Evolutionary conservation across 1,140 invertebrate species (phyloP).

Genomic region (Camponotus floridanus): DNA sequence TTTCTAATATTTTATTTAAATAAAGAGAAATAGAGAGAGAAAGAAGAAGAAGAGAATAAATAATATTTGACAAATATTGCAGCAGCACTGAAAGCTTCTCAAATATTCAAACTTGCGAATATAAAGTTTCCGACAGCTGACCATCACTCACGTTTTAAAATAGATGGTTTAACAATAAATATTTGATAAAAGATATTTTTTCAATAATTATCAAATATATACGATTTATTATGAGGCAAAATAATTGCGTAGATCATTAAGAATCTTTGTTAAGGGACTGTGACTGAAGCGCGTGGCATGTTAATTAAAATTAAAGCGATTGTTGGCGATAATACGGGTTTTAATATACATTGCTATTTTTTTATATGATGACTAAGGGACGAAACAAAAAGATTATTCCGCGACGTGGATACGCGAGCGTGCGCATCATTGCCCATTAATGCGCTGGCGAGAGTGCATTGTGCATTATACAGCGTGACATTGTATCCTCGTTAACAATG

Average conservation of each 20-base stretch:
- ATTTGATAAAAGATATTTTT: background rate
- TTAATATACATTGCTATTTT: background rate
- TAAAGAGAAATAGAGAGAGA: background rate
- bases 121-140: background rate
- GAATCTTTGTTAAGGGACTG: background rate
- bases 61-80: background rate
- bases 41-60: no score
- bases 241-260: constrained; percentile 7
- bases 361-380: constrained; percentile 2
- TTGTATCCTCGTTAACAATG: constrained; percentile 75
- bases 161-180: background rate
- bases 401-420: background rate
- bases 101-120: constrained; percentile 9
- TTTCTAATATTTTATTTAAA: constrained; percentile 24
- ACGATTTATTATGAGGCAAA: background rate
- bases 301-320: constrained; percentile 7
- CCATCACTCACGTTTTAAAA: no score
- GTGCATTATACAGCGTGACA: constrained; percentile 76
- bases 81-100: background rate
- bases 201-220: background rate
- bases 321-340: background rate
- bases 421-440: constrained; percentile 70
- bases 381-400: constrained; percentile 23
- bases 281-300: background rate
- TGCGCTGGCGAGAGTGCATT: constrained; percentile 72